Evolutionary conservation across 2,113 vertebrate species (phyloP), one percentile per base, ranked within the genome.

Genomic region (Chlorodrepanis virens): DNA sequence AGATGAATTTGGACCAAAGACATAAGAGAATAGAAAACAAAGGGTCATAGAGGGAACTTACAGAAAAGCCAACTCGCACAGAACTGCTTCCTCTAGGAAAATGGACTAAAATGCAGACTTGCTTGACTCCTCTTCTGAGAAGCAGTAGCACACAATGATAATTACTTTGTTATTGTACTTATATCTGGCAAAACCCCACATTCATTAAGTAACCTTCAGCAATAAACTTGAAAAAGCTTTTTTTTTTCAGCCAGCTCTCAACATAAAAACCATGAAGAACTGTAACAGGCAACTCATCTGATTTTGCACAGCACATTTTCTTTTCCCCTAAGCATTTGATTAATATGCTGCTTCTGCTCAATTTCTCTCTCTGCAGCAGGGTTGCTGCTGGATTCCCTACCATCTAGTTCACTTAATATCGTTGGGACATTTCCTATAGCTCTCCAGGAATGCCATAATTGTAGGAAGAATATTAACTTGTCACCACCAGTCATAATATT

Each of bases 401-500:
- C 14, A 87, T 56, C 31, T 59, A 79, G 61, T 35, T 91, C 68
- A 64, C 61, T 91, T 79, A 91, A 79, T 9, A 10, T 78, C 52
- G 31, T 5, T 65, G 33, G 64, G 68, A 91, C 17, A 56, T 67
- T 82, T 87, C 57, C 78, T 93, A 64, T 75, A 92, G 57, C 45
- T 96, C 70, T 82, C 44, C 57, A 86, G 65, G 33, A 94, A 71
- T 35, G 28, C 12, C 70, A 87, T 49, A 71, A 56, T 37, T 78
- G 57, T 49, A 82, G 49, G 52, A 87, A 60, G n/a, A 82, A 78
- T 37, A 87, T 83, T 82, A 81, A 79, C 35, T 87, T 93, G 79
- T 57, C 67, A 88, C 44, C 28, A 90, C 16, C 22, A 83, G 52
- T 94, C 90, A 71, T 37, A 96, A n/a, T 85, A 90, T 88, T 90